These are phyloP conservation scores for Darevskia mixta DNA, from an alignment of 2,797 vertebrate genomes.

Conservation along the genomic window DNA sequence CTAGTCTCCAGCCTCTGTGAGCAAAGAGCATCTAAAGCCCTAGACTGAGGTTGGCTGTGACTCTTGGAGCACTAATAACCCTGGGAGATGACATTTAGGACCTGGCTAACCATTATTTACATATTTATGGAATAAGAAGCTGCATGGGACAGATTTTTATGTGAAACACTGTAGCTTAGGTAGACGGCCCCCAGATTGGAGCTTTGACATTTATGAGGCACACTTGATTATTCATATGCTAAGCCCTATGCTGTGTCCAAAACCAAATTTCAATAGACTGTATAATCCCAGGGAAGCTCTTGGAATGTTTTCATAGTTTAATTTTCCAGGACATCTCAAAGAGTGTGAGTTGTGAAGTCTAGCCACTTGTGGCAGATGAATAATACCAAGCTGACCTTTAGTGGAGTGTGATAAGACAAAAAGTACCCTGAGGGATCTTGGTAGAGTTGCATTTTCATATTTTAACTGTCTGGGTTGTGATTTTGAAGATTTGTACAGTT, in stretches of 20 bases:
- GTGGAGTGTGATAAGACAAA: conserved; percentile 46
- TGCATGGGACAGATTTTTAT: not conserved
- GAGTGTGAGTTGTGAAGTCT: conserved; percentile 42
- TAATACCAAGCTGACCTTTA: conserved; percentile 55
- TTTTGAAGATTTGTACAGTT: conserved; percentile 43
- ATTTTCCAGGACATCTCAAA: conserved; percentile 55
- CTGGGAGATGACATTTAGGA: not conserved
- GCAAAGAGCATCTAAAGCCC: conserved; percentile 7
- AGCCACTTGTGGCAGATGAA: conserved; percentile 55
- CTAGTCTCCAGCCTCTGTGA: not conserved
- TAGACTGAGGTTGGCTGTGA: conserved; percentile 15
- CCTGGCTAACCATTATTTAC: not conserved
- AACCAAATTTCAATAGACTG: conserved; percentile 52
- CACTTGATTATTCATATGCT: not conserved
- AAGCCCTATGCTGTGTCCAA: conserved; percentile 34
- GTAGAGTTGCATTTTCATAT: conserved; percentile 52
- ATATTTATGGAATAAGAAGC: not conserved
- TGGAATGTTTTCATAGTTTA: conserved; percentile 62
- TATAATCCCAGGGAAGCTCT: conserved; percentile 33
- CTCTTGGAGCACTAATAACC: not conserved
- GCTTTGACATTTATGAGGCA: conserved; percentile 39
- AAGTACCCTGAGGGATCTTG: conserved; percentile 50
- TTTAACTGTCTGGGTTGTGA: conserved; percentile 53
- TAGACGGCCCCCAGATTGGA: not conserved
- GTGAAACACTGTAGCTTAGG: conserved; percentile 27